phyloP scores from a whole-genome alignment of 1,140 invertebrate genomes.

The Sinella curviseta region DNA sequence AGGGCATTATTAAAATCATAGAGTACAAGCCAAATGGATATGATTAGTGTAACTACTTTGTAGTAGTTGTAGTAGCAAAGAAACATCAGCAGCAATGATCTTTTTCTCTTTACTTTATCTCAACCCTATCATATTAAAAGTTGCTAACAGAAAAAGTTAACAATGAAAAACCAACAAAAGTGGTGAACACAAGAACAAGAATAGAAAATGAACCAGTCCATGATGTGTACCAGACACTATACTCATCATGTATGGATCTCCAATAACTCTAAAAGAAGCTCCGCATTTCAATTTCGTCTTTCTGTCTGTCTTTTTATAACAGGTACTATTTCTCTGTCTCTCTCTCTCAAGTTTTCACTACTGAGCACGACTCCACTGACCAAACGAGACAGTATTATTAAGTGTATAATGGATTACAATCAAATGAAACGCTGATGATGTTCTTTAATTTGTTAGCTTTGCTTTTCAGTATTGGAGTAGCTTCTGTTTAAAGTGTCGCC shows the following conservation, averaged over 20 bases:
- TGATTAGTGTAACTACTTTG: not conserved
- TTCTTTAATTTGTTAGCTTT: not conserved
- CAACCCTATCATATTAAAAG: conserved; percentile 4
- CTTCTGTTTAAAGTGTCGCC: not conserved
- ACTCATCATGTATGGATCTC: no score
- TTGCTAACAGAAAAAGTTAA: not conserved
- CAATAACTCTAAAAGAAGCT: no score
- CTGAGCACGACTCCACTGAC: no score
- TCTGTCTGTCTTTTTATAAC: not conserved
- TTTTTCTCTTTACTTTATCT: not conserved
- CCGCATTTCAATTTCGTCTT: not conserved
- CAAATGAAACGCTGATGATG: not conserved
- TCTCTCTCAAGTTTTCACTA: no score
- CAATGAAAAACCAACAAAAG: conserved; percentile 14
- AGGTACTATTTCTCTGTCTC: not conserved
- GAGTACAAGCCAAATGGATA: not conserved
- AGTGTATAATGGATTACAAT: conserved; percentile 13
- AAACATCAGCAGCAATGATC: not conserved
- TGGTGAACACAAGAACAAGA: not conserved
- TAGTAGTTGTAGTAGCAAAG: not conserved
- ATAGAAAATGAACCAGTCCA: not conserved
- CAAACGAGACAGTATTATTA: conserved; percentile 6
- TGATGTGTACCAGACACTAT: no score
- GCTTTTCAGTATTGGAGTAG: not conserved
- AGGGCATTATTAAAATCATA: not conserved